Base-by-base conservation (phyloP, 1,140 invertebrate species). In the Rhyacophila brunnea region DNA sequence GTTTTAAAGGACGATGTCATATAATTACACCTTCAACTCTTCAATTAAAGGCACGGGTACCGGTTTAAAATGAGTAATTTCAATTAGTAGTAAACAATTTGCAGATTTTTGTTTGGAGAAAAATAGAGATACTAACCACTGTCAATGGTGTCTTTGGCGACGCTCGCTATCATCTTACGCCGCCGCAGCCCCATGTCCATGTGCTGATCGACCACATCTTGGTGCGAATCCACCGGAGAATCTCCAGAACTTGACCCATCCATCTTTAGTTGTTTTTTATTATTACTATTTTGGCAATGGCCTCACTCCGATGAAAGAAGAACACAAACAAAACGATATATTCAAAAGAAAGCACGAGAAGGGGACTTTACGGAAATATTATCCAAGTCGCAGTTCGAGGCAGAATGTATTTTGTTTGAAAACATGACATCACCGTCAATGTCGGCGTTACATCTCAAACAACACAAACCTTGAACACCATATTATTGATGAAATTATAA, bases 121-220 rank as follows among this genome's bases (percentile, higher is more conserved):
- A 49, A 49, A 13, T 35, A 49, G 4, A n/a, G n/a, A 14, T 11
- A 70, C 72, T 74, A 70, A 84, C 84, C 84, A 73, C 82, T 83
- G 67, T 83, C 83, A 53, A 85, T 70, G 48, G 82, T 84, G 66
- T 84, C 80, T 74, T 83, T 83, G 53, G 84, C 84, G 67, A 79
- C 81, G 35, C 50, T 58, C 66, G 82, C 74, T 66, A 85, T 80
- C 69, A 85, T 75, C 74, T 83, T 84, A 67, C 82, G 75, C 58
- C 80, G 74, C 65, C 76, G 71, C 40, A 80, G 68, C 58, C 72
- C 74, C 14, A 48, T 61, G 9, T 53, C 50, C 13, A 19, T 11
- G 35, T 50, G 49, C 15, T 58, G 36, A 10, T 59, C 57, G 7
- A 18, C 43, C 1, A 38, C 35, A 32, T 59, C 50, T 15, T 50